Conservation (phyloP, 2,113 vertebrate species). For the Mirounga angustirostris region DNA sequence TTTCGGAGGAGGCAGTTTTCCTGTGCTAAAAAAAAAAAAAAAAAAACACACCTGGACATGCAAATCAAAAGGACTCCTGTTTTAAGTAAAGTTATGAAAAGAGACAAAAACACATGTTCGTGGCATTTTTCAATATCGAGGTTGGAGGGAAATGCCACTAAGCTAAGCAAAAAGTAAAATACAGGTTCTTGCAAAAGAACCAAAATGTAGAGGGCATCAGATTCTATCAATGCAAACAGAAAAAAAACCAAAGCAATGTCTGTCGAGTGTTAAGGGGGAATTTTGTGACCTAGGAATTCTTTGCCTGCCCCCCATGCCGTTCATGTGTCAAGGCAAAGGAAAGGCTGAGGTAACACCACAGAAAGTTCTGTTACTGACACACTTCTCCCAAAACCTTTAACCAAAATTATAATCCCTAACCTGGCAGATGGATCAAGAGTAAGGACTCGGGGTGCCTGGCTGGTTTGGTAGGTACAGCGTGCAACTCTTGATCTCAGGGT, state of each 20-base stretch:
- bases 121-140: not conserved
- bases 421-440: not conserved
- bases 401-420: not conserved
- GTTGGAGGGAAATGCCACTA: not conserved
- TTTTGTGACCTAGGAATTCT: not conserved
- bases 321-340: not conserved
- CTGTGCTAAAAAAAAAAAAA: not conserved
- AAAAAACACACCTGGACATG: not conserved
- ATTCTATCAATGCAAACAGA: not conserved
- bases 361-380: not conserved
- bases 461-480: not conserved
- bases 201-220: not conserved
- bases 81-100: conserved; percentile 28
- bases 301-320: not conserved
- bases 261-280: not conserved
- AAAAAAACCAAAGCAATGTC: not conserved
- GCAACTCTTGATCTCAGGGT: not conserved
- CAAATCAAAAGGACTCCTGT: conserved; percentile 1
- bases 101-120: not conserved
- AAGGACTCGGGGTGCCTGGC: not conserved
- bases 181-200: not conserved
- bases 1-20: not conserved
- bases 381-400: not conserved
- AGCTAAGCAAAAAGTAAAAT: not conserved
- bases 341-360: not conserved